Conservation (phyloP, 2,797 vertebrate species). For the Anguilla megastoma region DNA sequence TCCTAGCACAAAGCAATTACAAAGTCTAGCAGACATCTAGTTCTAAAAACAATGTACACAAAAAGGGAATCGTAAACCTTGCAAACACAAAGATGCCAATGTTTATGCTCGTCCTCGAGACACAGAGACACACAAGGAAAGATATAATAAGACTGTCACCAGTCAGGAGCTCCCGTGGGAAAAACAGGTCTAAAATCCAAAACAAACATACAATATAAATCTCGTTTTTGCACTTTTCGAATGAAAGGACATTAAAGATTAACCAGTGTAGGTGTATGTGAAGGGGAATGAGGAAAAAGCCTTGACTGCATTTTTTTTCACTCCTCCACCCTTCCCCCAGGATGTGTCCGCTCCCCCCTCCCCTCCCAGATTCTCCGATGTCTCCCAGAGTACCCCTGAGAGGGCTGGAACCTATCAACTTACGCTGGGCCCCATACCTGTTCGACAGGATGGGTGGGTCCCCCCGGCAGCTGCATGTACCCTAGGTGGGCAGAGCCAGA, state of each 20-base stretch:
- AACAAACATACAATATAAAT: no score
- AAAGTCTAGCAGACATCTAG: not conserved
- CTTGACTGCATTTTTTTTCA: not conserved
- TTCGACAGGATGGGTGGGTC: constrained; percentile 39
- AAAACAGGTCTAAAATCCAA: no score
- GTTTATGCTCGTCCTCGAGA: not conserved
- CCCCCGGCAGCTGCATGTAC: constrained; percentile 38
- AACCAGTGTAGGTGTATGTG: not conserved
- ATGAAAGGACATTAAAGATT: not conserved
- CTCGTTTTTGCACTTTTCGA: no score
- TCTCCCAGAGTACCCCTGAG: constrained; percentile 32
- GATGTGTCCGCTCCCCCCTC: not conserved
- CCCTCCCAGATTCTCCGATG: not conserved
- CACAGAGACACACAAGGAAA: not conserved
- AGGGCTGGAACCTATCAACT: constrained; percentile 32
- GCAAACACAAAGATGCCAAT: not conserved
- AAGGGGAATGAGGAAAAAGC: not conserved
- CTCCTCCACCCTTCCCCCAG: not conserved
- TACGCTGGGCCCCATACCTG: constrained; percentile 41
- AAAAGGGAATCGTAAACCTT: not conserved
- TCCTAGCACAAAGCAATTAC: not conserved
- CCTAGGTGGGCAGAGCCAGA: constrained; percentile 42
- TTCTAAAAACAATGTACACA: not conserved
- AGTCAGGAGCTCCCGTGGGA: not conserved
- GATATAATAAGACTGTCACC: not conserved